These are phyloP conservation scores for Lycopodina hypogea DNA, from an alignment of 37 sponge, comb jelly and placozoan genomes.

Conservation along the genomic window DNA sequence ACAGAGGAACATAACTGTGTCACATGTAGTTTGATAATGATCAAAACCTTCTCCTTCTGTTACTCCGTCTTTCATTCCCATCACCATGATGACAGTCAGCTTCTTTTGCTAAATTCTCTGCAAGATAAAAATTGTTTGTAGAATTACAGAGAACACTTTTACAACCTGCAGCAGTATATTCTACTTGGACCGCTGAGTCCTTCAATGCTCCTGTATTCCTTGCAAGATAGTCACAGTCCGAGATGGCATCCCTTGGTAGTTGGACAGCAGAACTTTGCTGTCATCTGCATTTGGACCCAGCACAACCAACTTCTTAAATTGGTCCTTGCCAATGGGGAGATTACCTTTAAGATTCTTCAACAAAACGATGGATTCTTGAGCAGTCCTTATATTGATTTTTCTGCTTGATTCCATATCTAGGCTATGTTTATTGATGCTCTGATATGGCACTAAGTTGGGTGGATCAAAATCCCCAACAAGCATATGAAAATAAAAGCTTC, in stretches of 20 bases:
- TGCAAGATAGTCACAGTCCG: conserved; percentile 27
- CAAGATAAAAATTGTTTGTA: conserved; percentile 28
- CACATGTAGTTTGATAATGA: conserved; percentile 14
- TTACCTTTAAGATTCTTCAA: neutral
- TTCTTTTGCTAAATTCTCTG: conserved; percentile 16
- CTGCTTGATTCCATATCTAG: conserved; percentile 42
- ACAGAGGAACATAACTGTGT: neutral
- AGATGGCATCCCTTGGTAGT: conserved; percentile 56
- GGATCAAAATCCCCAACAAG: no score
- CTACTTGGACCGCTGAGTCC: neutral
- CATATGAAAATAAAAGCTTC: conserved; percentile 56
- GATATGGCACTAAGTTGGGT: no score
- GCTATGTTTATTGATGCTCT: conserved; percentile 12
- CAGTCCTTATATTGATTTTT: conserved; percentile 35
- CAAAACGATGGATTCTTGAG: conserved; percentile 15
- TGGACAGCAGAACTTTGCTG: conserved; percentile 28
- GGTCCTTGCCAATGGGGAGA: neutral
- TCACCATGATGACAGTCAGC: conserved; percentile 52
- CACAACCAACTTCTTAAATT: neutral
- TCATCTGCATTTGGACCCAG: conserved; percentile 62
- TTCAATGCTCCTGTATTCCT: conserved; percentile 31
- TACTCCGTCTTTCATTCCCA: conserved; percentile 48
- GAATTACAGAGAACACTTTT: conserved; percentile 18
- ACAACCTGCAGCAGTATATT: conserved; percentile 43
- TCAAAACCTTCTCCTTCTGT: conserved; percentile 60